Base-by-base conservation (phyloP, 1,140 invertebrate species). In the Phymastichus coffea region DNA sequence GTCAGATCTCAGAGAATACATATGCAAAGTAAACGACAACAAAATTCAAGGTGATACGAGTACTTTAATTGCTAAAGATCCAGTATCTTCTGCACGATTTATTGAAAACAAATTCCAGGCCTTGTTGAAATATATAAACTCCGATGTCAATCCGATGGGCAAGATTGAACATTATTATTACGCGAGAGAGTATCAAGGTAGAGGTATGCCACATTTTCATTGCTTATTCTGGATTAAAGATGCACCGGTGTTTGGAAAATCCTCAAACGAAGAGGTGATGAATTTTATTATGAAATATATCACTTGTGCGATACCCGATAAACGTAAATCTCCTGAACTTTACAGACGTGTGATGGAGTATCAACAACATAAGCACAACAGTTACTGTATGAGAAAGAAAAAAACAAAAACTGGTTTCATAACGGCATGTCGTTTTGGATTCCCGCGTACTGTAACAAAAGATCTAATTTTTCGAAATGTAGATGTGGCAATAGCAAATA, bases 251-350 rank as follows among this genome's bases (percentile, higher is more conserved):
- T 28, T 65, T 19, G 61, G 60, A 28, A 44, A 57, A 52, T 61
- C 57, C 15, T 43, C 62, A 26, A 55, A 63, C 59, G 65, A 70
- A 47, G 69, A 77, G 57, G 67, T 77, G 2, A 64, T 63, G n/a
- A 23, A 61, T 17, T 77, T 76, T 48, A 74, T 76, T 63, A 25
- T 35, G n/a, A 70, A 75, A 57, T 74, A 75, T 59, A 61, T 71
- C 12, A 72, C 69, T 12, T 76, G 71, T 65, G 52, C 41, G 49
- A 61, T 72, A 25, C 66, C 67, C 1, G 30, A 64, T 40, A 53
- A 61, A 63, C 53, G 54, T 30, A 33, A 57, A 22, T 66, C 65
- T 15, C 67, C 66, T 20, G 64, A 44, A 9, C 48, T 73, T 1
- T 52, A 65, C 57, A 17, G 56, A 40, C 64, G 69, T 20, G 66